Evolutionary conservation across 2,797 vertebrate species (phyloP).

Genomic region (Vultur gryphus): DNA sequence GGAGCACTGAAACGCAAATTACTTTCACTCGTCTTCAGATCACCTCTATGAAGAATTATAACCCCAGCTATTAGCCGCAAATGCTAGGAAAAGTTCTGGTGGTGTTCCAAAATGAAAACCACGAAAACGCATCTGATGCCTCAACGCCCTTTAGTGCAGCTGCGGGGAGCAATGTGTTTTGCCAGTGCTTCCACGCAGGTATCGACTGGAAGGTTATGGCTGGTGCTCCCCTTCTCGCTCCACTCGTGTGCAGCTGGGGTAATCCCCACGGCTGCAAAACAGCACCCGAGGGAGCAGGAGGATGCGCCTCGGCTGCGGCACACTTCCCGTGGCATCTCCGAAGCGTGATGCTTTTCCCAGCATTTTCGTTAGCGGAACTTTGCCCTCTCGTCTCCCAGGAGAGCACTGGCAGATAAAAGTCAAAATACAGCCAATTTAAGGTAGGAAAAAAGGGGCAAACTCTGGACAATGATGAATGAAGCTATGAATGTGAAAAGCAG

Average conservation of each 20-base stretch:
- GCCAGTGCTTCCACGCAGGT: neutral
- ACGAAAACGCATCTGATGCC: neutral
- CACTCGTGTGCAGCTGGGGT: fast-evolving
- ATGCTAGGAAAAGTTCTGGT: neutral
- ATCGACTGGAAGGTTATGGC: neutral
- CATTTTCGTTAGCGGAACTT: neutral
- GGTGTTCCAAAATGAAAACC: neutral
- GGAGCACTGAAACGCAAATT: neutral
- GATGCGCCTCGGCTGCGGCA: neutral
- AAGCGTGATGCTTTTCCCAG: neutral
- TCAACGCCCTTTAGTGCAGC: neutral
- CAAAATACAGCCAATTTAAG: neutral
- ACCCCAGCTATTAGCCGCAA: neutral
- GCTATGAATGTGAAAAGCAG: neutral
- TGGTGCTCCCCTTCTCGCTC: neutral
- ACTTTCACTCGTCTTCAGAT: neutral
- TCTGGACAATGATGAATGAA: neutral
- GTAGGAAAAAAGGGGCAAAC: neutral
- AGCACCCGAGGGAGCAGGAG: neutral
- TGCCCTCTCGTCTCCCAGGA: neutral
- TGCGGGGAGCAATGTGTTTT: fast-evolving
- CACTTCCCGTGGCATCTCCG: neutral
- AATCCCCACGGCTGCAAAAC: neutral
- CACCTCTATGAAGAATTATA: neutral
- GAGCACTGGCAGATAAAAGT: neutral